Evolutionary conservation across 2,888 invertebrate genomes (phyloP).

Genomic region (Tuta absoluta): DNA sequence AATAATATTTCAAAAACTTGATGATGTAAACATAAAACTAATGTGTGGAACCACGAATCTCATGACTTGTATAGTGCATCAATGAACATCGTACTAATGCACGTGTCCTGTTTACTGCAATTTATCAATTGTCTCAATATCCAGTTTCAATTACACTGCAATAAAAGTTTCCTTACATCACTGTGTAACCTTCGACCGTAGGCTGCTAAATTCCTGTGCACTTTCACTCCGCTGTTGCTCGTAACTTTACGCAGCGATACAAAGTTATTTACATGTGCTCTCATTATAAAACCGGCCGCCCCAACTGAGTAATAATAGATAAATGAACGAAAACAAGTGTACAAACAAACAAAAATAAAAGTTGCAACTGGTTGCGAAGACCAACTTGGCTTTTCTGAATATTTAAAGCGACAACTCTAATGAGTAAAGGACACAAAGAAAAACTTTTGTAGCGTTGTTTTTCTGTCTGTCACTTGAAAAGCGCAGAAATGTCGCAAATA

Average conservation of each 20-base stretch:
- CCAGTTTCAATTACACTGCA: conserved; percentile 1
- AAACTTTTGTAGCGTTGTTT: neutral
- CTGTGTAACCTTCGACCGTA: conserved; percentile 32
- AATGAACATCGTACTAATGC: neutral
- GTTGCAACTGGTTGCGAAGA: neutral
- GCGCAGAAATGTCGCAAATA: neutral
- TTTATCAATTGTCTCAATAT: conserved; percentile 6
- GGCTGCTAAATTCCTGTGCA: conserved; percentile 17
- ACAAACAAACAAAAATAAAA: conserved; percentile 24
- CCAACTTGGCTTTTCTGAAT: neutral
- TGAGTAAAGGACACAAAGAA: neutral
- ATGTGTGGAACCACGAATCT: neutral
- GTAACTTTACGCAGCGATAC: conserved; percentile 25
- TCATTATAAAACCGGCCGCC: conserved; percentile 26
- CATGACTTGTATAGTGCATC: neutral
- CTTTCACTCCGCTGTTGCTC: conserved; percentile 27
- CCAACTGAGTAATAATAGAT: conserved; percentile 6
- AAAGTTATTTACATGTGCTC: conserved; percentile 28
- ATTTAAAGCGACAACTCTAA: neutral
- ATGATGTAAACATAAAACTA: conserved; percentile 7
- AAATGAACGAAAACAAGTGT: conserved; percentile 23
- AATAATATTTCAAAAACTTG: neutral
- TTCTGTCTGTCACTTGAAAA: neutral
- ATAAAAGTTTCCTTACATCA: conserved; percentile 32
- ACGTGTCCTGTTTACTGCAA: neutral